Evolutionary conservation across 2,797 vertebrate species (phyloP).

Genomic region (Remorina albescens): DNA sequence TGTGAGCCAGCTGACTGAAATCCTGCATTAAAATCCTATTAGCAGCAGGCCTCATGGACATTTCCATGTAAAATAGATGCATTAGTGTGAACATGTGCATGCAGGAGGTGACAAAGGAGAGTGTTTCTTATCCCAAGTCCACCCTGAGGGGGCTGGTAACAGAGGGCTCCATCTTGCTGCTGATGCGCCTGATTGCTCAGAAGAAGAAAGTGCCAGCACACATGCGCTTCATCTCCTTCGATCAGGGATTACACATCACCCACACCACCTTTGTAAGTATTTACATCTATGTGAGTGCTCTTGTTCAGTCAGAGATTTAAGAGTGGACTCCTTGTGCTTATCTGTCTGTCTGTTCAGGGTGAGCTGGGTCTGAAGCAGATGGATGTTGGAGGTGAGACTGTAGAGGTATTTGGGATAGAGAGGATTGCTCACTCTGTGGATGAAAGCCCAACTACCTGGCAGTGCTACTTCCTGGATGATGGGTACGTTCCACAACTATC

Average conservation of each 20-base stretch:
- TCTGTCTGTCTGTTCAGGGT: constrained; percentile 71
- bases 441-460: constrained; percentile 81
- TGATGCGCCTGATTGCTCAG: constrained; percentile 89
- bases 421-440: constrained; percentile 72
- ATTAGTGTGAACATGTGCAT: constrained; percentile 23
- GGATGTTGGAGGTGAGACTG: constrained; percentile 70
- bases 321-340: not conserved
- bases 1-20: not conserved
- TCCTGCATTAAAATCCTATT: not conserved
- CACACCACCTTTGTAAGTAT: constrained; percentile 88
- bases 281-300: not conserved
- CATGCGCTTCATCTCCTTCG: constrained; percentile 86
- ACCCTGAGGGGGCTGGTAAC: constrained; percentile 85
- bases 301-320: not conserved
- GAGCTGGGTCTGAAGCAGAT: constrained; percentile 84
- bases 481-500: constrained; percentile 82
- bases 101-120: constrained; percentile 77
- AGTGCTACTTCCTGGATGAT: constrained; percentile 88
- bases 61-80: not conserved
- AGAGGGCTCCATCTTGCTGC: constrained; percentile 88
- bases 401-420: constrained; percentile 88
- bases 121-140: constrained; percentile 66
- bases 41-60: not conserved
- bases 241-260: constrained; percentile 81
- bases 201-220: constrained; percentile 78